Evolutionary conservation across 1,140 invertebrate species (phyloP), one percentile per base, ranked within the genome.

Genomic region (Marisa cornuarietis): DNA sequence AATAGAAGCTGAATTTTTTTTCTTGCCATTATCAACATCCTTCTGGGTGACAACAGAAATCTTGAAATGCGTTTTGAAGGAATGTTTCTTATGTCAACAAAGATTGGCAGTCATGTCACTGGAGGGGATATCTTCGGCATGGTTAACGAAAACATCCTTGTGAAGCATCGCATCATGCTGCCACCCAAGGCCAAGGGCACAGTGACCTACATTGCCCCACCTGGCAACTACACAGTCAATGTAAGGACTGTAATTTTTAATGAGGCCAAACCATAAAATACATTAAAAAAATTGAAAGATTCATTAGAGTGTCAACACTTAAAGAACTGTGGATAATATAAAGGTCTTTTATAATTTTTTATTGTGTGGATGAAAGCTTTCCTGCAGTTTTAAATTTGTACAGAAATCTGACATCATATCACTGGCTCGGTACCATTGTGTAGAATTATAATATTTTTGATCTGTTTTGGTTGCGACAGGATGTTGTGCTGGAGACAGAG

Each of bases 91-190:
- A 61, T 81, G 63, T 58, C 13, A 74, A 85, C 84, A 26, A 89
- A 96, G 94, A 93, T 96, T 83, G 97, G 97, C 16, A 96, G 96
- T 75, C 98, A 99, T 90, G 96, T 99, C 71, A 99, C 98, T 69
- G 98, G 99, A 49, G 98, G 98, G 78, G 99, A 99, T 92, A 93
- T 99, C 80, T 99, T 97, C 91, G 99, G 97, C 83, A 92, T 96
- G 58, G 98, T 99, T 18, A 95, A 97, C 88, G 99, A 99, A 92
- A 99, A 99, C 90, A 96, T 96, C 51, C 92, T 99, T 74, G 96
- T 99, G 51, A 99, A 99, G 88, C 99, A 99, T 90, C 97, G 95
- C 91, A 95, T 99, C 92, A 94, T 99, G 91, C 92, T 99, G 80
- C 96, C 96, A 31, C 98, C 98, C 0, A 95, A 95, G 85, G 96